These are phyloP conservation scores for Urocynchramus pylzowi DNA, from an alignment of 2,113 vertebrate species.

Conservation along the genomic window DNA sequence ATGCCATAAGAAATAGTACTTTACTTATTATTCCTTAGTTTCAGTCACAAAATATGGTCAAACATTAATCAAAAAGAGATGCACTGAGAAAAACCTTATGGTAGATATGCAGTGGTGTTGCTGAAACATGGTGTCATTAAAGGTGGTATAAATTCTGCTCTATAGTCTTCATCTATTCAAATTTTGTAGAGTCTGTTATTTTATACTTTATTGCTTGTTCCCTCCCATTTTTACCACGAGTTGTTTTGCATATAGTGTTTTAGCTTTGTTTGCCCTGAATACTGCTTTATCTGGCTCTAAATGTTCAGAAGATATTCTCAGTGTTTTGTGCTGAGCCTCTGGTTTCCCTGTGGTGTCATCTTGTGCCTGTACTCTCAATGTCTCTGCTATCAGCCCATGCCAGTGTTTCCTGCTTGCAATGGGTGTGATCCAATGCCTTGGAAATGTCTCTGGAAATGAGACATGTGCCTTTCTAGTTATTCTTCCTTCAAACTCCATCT, in stretches of 20 bases:
- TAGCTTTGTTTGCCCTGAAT: not conserved
- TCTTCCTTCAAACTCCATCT: not conserved
- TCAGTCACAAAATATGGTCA: not conserved
- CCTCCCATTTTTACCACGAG: not conserved
- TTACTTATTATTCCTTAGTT: not conserved
- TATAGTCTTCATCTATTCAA: not conserved
- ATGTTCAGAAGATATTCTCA: not conserved
- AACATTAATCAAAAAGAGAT: not conserved
- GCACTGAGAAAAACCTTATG: not conserved
- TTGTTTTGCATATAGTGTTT: not conserved
- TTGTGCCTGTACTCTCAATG: not conserved
- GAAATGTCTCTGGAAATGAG: not conserved
- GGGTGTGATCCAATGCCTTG: not conserved
- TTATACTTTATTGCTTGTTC: not conserved
- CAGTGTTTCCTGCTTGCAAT: not conserved
- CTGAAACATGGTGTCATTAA: not conserved
- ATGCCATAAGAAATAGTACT: not conserved
- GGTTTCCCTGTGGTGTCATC: not conserved
- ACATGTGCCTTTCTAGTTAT: not conserved
- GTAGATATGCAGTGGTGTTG: rapidly evolving
- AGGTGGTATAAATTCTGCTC: not conserved
- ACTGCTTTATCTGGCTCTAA: not conserved
- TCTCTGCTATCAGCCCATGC: not conserved
- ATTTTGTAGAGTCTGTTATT: not conserved
- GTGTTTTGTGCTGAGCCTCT: not conserved